Evolutionary conservation across 2,888 invertebrate genomes (phyloP).

Genomic region (Bombyx huttoni): DNA sequence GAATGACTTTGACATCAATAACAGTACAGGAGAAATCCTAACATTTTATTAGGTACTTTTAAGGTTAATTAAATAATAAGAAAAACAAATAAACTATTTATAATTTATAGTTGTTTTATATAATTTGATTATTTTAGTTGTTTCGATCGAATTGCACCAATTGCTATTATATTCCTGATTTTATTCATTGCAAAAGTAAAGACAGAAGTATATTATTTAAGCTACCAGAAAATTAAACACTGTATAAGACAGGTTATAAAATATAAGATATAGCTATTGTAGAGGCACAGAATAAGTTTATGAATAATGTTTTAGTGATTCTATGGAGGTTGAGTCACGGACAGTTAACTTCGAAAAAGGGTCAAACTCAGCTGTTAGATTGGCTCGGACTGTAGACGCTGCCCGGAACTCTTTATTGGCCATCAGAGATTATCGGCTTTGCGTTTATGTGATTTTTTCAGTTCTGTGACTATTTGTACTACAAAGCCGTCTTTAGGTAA

Average conservation of each 20-base stretch:
- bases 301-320: slow-evolving; percentile 21
- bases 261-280: background rate
- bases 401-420: slow-evolving; percentile 13
- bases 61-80: too few relatives aligned
- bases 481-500: background rate
- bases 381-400: slow-evolving; percentile 14
- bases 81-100: too few relatives aligned
- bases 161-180: too few relatives aligned
- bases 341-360: slow-evolving; percentile 23
- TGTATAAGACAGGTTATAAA: background rate
- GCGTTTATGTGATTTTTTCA: background rate
- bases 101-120: too few relatives aligned
- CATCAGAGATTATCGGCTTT: slow-evolving; percentile 11
- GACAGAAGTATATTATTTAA: too few relatives aligned
- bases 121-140: too few relatives aligned
- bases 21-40: too few relatives aligned
- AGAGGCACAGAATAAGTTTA: slow-evolving; percentile 11
- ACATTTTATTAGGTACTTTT: too few relatives aligned
- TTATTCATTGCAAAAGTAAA: too few relatives aligned
- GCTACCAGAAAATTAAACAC: background rate
- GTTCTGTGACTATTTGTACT: background rate
- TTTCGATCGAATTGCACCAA: too few relatives aligned
- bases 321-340: slow-evolving; percentile 19
- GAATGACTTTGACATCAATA: too few relatives aligned
- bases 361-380: slow-evolving; percentile 16